phyloP scores from a whole-genome alignment of 2,113 vertebrate species.

The Acinonyx jubatus region DNA sequence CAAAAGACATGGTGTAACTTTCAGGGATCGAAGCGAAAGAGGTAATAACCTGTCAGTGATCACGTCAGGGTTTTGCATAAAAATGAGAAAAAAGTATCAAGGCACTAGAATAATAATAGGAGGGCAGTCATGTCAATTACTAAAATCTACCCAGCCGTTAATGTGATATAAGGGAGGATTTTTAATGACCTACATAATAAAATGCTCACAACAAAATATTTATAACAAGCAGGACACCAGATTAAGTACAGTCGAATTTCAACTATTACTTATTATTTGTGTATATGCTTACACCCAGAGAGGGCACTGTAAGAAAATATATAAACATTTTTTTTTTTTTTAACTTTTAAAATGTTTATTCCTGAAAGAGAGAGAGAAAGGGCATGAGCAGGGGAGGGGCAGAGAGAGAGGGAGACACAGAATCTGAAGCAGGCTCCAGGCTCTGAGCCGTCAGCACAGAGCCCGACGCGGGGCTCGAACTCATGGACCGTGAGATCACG shows the following conservation, averaged over 20 bases:
- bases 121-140: background rate
- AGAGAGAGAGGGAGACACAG: too few relatives aligned
- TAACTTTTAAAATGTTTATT: too few relatives aligned
- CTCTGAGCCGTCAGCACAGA: accelerated
- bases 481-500: too few relatives aligned
- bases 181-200: background rate
- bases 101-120: background rate
- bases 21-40: background rate
- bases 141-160: background rate
- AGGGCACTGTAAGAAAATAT: background rate
- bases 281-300: background rate
- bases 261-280: background rate
- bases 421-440: too few relatives aligned
- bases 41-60: background rate
- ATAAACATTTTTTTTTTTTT: background rate
- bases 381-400: too few relatives aligned
- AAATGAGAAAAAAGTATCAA: background rate
- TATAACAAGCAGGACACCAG: background rate
- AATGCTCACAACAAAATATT: background rate
- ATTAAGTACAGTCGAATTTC: background rate
- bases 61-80: background rate
- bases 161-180: background rate
- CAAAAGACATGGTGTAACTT: background rate
- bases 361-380: too few relatives aligned
- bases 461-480: too few relatives aligned